Base-by-base conservation (phyloP, 30 jellyfish, hydroid and myxozoan genomes). In the Mastigias papua region DNA sequence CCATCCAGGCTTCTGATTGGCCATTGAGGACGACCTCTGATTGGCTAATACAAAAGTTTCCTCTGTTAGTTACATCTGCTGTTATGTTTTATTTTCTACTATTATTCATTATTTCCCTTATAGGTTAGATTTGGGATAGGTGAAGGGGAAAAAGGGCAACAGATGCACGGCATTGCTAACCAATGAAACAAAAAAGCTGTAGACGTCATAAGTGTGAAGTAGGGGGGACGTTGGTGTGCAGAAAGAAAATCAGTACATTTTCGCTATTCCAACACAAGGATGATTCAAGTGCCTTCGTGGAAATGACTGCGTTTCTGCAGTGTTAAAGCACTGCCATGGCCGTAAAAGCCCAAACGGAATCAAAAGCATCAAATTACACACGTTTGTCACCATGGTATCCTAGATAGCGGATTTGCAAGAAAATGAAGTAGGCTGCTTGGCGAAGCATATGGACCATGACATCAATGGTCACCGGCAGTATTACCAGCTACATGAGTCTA, bases 381-480 rank as follows among this genome's bases (percentile, higher is more conserved):
- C 74, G 75, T 86, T 26, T 72, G 80, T 84, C 48, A 90, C 95
- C 28, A 86, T 90, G 11, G 90, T 86, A 19, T 73, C 95, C 27
- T 90, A 86, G 80, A 76, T 86, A 32, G 75, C 72, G 31, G 90
- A 86, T 86, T 86, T 86, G 69, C 49, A 74, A 34, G 71, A 67
- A 34, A 49, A 74, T 20, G 95, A 86, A 32, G 69, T 73, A 64
- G 90, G 72, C 17, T 86, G 95, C 86, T 54, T 86, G 51, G 95
- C 95, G 29, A 75, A 54, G 35, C 95, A 86, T 68, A 63, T 86
- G 83, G 95, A 90, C 72, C 95, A 86, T 48, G 90, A 86, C 72
- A 49, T 86, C 20, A 74, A 89, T 16, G 95, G 74, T n/a, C 95
- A 86, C 72, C 60, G 90, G 82, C 90, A 86, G 68, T 86, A 86